Conservation (phyloP, 2,888 invertebrate genomes). For the Adelognathus sp. region DNA sequence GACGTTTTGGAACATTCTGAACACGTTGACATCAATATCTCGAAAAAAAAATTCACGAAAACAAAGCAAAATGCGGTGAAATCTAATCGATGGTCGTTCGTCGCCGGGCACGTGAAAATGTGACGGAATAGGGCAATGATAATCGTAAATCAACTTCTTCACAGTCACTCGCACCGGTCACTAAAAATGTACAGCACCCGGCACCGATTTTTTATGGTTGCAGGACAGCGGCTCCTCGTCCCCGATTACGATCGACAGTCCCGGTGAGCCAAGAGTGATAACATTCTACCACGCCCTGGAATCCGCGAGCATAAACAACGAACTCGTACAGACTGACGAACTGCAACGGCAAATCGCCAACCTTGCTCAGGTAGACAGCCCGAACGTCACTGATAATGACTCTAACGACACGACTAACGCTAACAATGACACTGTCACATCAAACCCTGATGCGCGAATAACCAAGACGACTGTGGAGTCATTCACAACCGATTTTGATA, state of each 20-base stretch:
- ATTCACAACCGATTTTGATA: constrained; percentile 56
- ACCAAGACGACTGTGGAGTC: constrained; percentile 58
- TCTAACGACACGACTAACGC: constrained; percentile 73
- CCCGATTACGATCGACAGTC: constrained; percentile 74
- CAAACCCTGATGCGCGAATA: constrained; percentile 56
- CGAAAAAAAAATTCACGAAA: no score
- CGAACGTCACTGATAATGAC: constrained; percentile 69
- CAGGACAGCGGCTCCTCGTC: constrained; percentile 73
- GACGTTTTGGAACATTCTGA: no score
- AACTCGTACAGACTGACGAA: constrained; percentile 66
- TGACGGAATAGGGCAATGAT: neutral
- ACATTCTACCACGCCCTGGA: constrained; percentile 78
- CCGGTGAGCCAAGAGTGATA: constrained; percentile 76
- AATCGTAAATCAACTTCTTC: neutral
- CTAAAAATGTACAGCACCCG: constrained; percentile 71
- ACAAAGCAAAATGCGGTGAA: neutral
- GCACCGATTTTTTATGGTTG: constrained; percentile 74
- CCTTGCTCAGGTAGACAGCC: constrained; percentile 75
- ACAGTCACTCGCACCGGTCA: constrained; percentile 21
- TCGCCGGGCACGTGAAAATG: constrained; percentile 18
- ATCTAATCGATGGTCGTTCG: constrained; percentile 45
- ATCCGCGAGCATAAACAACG: constrained; percentile 76
- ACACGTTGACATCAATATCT: no score
- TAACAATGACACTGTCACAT: constrained; percentile 78
- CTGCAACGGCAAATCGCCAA: constrained; percentile 69